Evolutionary conservation across 2,888 invertebrate species (phyloP).

Genomic region (Eilema sororculum): DNA sequence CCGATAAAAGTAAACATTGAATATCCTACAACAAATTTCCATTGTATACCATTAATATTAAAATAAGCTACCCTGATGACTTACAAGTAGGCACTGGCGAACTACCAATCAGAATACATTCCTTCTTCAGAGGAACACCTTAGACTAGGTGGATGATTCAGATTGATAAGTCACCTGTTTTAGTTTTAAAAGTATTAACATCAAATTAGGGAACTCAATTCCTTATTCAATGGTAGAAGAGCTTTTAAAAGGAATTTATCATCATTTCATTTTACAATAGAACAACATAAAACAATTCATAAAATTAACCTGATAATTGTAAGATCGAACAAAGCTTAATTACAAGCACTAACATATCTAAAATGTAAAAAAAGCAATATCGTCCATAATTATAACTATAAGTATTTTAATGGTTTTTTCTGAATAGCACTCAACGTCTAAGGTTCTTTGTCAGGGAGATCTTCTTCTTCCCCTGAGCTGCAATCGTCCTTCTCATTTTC

Average conservation of each 20-base stretch:
- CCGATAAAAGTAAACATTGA: neutral
- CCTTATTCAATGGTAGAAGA: neutral
- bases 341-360: slow-evolving; percentile 40
- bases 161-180: neutral
- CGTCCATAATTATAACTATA: slow-evolving; percentile 57
- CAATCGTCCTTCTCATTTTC: slow-evolving; percentile 84
- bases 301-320: neutral
- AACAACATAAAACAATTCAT: neutral
- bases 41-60: neutral
- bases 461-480: slow-evolving; percentile 92
- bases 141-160: neutral
- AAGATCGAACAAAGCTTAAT: neutral
- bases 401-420: slow-evolving; percentile 56
- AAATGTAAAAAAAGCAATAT: slow-evolving; percentile 60
- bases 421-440: slow-evolving; percentile 62
- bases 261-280: neutral
- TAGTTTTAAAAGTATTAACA: neutral
- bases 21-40: neutral
- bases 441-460: slow-evolving; percentile 89
- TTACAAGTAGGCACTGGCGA: neutral
- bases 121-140: neutral
- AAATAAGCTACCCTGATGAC: neutral
- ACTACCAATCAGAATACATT: neutral
- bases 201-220: neutral
- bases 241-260: neutral